Evolutionary conservation across 2,888 invertebrate species (phyloP).

Genomic region (Tipula vernalis): DNA sequence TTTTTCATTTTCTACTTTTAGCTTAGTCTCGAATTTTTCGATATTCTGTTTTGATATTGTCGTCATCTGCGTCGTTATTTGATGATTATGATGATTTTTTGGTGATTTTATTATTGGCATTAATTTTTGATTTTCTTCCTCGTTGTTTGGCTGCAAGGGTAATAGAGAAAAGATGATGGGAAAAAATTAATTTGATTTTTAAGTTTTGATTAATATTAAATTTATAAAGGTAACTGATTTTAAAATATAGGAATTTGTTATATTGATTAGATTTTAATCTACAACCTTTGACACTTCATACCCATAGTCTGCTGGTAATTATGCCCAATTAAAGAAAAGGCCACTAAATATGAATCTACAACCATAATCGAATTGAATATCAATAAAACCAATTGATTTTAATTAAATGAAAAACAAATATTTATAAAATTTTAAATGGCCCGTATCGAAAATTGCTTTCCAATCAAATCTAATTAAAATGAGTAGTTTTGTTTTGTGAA

Average conservation of each 20-base stretch:
- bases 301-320: not conserved
- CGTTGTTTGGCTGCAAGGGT: conserved; percentile 5
- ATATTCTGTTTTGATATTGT: not conserved
- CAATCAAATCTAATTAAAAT: not conserved
- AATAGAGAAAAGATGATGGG: not conserved
- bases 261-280: not conserved
- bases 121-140: not conserved
- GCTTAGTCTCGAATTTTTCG: not conserved
- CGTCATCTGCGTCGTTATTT: not conserved
- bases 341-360: not conserved
- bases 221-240: not conserved
- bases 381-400: not conserved
- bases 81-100: not conserved
- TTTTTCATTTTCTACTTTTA: conserved; percentile 5
- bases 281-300: not conserved
- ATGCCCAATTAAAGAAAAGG: not conserved
- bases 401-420: not conserved
- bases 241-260: not conserved
- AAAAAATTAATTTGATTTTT: not conserved
- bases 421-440: not conserved
- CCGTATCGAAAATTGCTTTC: not conserved
- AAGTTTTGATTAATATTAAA: not conserved
- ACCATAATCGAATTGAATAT: not conserved
- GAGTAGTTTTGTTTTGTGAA: not conserved
- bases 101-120: not conserved